phyloP scores from a whole-genome alignment of 1,140 invertebrate species.

The Temnothorax curvispinosus region DNA sequence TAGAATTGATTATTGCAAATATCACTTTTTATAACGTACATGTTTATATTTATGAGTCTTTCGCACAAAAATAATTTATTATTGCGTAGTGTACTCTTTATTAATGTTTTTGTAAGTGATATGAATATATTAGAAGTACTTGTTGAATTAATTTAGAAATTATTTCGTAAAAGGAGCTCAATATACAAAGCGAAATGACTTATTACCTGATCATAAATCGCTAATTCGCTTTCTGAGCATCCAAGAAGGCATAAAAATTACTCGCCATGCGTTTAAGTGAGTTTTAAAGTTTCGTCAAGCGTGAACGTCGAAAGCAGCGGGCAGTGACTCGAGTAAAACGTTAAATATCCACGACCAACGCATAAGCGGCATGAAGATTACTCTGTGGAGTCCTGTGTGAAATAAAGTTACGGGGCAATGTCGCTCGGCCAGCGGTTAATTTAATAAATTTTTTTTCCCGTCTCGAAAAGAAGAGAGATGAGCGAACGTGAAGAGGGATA shows the following conservation, averaged over 20 bases:
- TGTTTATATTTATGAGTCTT: background rate
- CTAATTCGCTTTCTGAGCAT: slow-evolving; percentile 27
- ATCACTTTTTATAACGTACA: background rate
- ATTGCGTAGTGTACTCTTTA: background rate
- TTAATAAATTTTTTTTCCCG: slow-evolving; percentile 74
- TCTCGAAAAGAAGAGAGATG: slow-evolving; percentile 40
- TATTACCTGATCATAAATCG: slow-evolving; percentile 20
- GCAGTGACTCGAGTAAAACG: slow-evolving; percentile 20
- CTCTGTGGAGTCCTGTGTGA: slow-evolving; percentile 46
- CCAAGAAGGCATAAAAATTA: slow-evolving; percentile 75
- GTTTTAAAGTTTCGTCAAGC: slow-evolving; percentile 73
- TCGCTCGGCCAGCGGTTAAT: slow-evolving; percentile 66
- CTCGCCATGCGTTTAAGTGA: slow-evolving; percentile 69
- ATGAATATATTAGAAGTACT: background rate
- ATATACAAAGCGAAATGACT: background rate
- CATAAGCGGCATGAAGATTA: slow-evolving; percentile 56
- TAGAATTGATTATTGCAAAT: background rate
- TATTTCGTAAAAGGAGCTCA: background rate
- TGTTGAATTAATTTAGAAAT: slow-evolving; percentile 10
- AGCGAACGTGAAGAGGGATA: slow-evolving; percentile 40
- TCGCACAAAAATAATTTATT: background rate
- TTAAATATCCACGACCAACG: slow-evolving; percentile 56
- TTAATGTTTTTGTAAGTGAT: background rate
- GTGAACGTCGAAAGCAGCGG: slow-evolving; percentile 63
- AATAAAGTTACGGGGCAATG: slow-evolving; percentile 51